These are phyloP conservation scores for Hyperoplus lanceolatus DNA, from an alignment of 2,797 vertebrate genomes.

Conservation along the genomic window DNA sequence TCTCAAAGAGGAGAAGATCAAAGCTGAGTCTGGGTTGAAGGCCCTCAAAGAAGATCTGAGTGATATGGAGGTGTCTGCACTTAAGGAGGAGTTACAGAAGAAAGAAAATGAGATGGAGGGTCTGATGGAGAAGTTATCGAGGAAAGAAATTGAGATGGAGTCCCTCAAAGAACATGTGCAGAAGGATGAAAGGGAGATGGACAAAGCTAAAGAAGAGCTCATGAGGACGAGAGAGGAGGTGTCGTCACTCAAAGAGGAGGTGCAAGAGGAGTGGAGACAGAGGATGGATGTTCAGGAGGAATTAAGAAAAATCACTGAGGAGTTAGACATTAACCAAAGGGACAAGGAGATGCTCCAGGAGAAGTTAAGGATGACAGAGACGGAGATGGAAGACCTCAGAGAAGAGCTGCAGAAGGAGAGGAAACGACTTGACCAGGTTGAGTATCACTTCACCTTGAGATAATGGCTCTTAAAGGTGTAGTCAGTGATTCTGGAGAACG, in stretches of 20 bases:
- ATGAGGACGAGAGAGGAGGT: neutral
- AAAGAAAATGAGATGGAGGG: neutral
- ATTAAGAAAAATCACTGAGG: slow-evolving; percentile 29
- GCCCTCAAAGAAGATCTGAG: too few relatives aligned
- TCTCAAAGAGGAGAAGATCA: neutral
- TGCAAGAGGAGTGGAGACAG: neutral
- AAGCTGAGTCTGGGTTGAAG: too few relatives aligned
- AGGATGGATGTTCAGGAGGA: neutral
- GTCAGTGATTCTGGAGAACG: too few relatives aligned
- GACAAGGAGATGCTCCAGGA: slow-evolving; percentile 48
- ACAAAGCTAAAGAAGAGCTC: neutral
- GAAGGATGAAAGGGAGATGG: neutral
- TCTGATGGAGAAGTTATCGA: neutral
- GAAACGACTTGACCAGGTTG: too few relatives aligned
- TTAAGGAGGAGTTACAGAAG: neutral
- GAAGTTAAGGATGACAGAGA: neutral
- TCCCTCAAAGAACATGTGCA: neutral
- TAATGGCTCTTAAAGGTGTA: too few relatives aligned
- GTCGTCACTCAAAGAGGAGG: neutral
- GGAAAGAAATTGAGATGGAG: neutral
- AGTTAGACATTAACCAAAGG: slow-evolving; percentile 53
- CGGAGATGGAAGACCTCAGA: too few relatives aligned
- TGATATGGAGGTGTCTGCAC: neutral
- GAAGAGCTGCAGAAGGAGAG: too few relatives aligned
- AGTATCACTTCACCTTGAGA: too few relatives aligned